Evolutionary conservation across 2,888 invertebrate genomes (phyloP).

Genomic region (Gandaritis pyraliata): DNA sequence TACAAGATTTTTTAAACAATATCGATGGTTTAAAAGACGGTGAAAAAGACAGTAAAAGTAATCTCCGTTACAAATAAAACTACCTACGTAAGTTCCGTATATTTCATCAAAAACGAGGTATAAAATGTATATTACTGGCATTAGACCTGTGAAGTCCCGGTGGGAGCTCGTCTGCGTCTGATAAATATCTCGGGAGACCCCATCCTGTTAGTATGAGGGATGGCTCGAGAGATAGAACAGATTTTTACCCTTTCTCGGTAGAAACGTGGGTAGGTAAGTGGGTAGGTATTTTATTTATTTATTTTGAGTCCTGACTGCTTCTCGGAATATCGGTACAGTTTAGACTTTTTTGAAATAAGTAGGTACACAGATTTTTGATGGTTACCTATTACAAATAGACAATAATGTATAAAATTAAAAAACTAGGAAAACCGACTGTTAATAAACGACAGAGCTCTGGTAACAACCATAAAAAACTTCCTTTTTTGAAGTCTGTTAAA

Average conservation of each 20-base stretch:
- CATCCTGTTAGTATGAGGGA: slow-evolving; percentile 41
- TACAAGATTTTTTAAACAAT: too few species aligned
- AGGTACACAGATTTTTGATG: too few species aligned
- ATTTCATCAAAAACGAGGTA: slow-evolving; percentile 28
- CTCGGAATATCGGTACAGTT: neutral
- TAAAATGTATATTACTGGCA: slow-evolving; percentile 36
- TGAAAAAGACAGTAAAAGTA: too few species aligned
- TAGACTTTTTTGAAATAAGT: too few species aligned
- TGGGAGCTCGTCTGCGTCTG: slow-evolving; percentile 38
- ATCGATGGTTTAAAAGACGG: too few species aligned
- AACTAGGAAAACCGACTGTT: too few species aligned
- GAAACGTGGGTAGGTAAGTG: neutral
- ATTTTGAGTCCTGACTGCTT: neutral
- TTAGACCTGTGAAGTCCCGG: slow-evolving; percentile 38
- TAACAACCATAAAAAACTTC: too few species aligned
- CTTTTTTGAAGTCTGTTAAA: too few species aligned
- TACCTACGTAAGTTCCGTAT: slow-evolving; percentile 16
- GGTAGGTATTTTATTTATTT: slow-evolving; percentile 16
- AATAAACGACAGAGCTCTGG: too few species aligned
- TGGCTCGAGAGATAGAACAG: slow-evolving; percentile 36
- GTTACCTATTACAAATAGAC: too few species aligned
- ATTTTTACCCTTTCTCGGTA: slow-evolving; percentile 34
- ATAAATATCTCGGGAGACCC: slow-evolving; percentile 42
- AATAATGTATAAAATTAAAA: too few species aligned
- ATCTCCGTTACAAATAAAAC: neutral